These are phyloP conservation scores for Rhea americana DNA, from an alignment of 2,113 vertebrate species.

Conservation along the genomic window DNA sequence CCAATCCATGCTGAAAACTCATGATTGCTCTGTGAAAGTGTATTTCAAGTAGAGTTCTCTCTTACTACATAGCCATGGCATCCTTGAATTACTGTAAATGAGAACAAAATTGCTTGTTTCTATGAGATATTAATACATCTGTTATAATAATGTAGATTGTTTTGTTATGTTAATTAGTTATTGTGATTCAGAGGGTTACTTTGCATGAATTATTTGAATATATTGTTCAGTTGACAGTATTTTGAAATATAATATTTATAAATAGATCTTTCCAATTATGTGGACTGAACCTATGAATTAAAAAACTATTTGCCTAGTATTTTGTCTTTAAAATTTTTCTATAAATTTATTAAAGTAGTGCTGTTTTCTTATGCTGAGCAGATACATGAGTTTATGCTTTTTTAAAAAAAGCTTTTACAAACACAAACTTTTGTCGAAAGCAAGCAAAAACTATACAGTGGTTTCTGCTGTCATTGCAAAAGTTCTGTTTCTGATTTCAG, in stretches of 20 bases:
- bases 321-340: not conserved
- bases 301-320: not conserved
- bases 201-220: not conserved
- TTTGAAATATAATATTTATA: not conserved
- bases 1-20: not conserved
- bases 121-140: not conserved
- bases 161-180: not conserved
- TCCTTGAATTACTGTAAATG: too few relatives aligned
- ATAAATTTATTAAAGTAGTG: not conserved
- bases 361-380: not conserved
- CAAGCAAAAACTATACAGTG: not conserved
- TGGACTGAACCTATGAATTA: not conserved
- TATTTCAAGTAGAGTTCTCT: not conserved
- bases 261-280: not conserved
- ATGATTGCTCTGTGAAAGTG: not conserved
- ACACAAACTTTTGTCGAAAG: not conserved
- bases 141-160: not conserved
- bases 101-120: not conserved
- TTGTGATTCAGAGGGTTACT: not conserved
- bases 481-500: not conserved
- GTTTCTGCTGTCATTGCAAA: not conserved
- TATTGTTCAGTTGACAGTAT: not conserved
- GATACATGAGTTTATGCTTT: not conserved
- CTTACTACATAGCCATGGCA: not conserved
- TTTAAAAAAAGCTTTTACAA: not conserved